Base-by-base conservation (phyloP, 2,113 vertebrate genomes). In the Panthera uncia region DNA sequence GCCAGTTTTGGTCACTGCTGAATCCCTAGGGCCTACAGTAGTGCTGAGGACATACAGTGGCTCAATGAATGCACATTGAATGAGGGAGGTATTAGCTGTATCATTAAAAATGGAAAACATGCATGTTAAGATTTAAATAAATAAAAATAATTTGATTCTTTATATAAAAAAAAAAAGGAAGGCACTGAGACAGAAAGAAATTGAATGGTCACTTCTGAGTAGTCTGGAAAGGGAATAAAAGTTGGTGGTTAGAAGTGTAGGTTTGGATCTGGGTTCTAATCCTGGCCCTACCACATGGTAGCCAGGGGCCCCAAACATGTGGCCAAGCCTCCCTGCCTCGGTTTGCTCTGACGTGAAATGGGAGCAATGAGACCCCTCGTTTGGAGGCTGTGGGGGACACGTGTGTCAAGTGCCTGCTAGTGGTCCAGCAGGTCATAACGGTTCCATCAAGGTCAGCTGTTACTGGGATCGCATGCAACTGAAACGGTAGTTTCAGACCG, bases 331-430 rank as follows among this genome's bases (percentile, higher is more conserved):
- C 23, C 7, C 1, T 52, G 50, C 29, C 48, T 31, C 25, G 1
- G 8, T 71, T 23, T 66, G 11, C 18, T 79, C 29, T 2, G 33
- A 27, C 1, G 5, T 50, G 36, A 48, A 12, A 12, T 6, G 36
- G 14, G 14, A 45, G 68, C 25, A 79, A 31, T 85, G 16, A 65
- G 50, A 57, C 3, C 25, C 4, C 52, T 78, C 12, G 1, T 41
- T 6, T 52, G 82, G 38, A 57, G 11, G 79, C 9, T 21, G 65
- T 16, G 36, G 25, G 55, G 55, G 79, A 21, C 33, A 23, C 31
- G 19, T 1, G 55, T 25, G 13, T 63, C 13, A 78, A 36, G 31
- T 33, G 16, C 4, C 21, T 2, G 0, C 5, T 31, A 1, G 7
- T 23, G 36, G 25, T 48, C 36, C 1, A 19, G 57, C 16, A 14